Percentiles rank a stretch among this genome's conserved stretches.
phyloP scores from a whole-genome alignment of 1,140 invertebrate genomes.

The Drepana arcuata region DNA sequence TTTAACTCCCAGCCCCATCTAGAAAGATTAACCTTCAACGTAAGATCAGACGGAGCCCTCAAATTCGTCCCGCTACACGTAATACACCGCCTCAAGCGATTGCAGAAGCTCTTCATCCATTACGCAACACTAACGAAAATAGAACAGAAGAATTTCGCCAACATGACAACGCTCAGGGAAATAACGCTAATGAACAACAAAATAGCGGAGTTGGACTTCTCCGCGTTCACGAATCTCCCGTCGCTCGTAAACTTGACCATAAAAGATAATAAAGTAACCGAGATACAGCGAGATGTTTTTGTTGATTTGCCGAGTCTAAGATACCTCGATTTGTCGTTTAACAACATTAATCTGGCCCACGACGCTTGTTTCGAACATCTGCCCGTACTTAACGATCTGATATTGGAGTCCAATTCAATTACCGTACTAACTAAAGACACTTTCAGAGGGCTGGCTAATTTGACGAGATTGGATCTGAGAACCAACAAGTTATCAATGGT shows the following conservation, averaged over 20 bases:
- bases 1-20: slow-evolving; percentile 79
- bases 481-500: slow-evolving; percentile 81
- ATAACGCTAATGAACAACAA: slow-evolving; percentile 79
- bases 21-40: slow-evolving; percentile 78
- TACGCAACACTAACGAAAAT: slow-evolving; percentile 80
- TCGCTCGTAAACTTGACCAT: slow-evolving; percentile 77
- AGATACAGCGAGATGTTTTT: slow-evolving; percentile 82
- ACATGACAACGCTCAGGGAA: slow-evolving; percentile 77
- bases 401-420: slow-evolving; percentile 81
- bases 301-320: slow-evolving; percentile 78
- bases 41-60: slow-evolving; percentile 76
- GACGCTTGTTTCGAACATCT: slow-evolving; percentile 82
- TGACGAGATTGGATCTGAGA: slow-evolving; percentile 79
- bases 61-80: slow-evolving; percentile 80
- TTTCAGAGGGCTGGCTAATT: slow-evolving; percentile 78
- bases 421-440: slow-evolving; percentile 78
- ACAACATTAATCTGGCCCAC: slow-evolving; percentile 80
- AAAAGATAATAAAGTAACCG: slow-evolving; percentile 80
- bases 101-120: slow-evolving; percentile 78
- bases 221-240: slow-evolving; percentile 79
- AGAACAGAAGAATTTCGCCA: slow-evolving; percentile 79
- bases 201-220: slow-evolving; percentile 77
- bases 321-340: slow-evolving; percentile 78
- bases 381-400: slow-evolving; percentile 76
- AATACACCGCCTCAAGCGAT: slow-evolving; percentile 75